phyloP scores from a whole-genome alignment of 2,888 invertebrate species.

The Ganaspis brasiliensis region DNA sequence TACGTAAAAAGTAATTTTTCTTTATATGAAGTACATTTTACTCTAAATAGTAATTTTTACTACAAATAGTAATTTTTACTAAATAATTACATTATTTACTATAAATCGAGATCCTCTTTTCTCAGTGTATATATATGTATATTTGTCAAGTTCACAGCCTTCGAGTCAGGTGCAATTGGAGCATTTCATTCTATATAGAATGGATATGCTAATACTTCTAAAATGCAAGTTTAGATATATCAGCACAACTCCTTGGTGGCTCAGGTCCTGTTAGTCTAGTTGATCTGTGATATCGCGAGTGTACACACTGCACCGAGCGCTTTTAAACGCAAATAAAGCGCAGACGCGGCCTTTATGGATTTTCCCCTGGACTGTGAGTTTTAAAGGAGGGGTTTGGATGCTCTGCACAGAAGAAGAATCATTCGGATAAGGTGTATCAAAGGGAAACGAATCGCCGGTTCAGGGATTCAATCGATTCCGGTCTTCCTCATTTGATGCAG shows the following conservation, averaged over 20 bases:
- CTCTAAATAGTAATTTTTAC: no score
- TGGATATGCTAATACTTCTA: no score
- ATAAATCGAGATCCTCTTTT: no score
- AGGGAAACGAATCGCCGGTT: slow-evolving; percentile 36
- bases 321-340: slow-evolving; percentile 66
- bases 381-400: slow-evolving; percentile 57
- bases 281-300: slow-evolving; percentile 34
- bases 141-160: slow-evolving; percentile 4
- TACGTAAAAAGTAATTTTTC: no score
- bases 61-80: no score
- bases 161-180: no score
- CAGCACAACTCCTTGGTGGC: neutral
- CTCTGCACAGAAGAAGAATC: slow-evolving; percentile 52
- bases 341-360: slow-evolving; percentile 79
- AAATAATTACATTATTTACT: no score
- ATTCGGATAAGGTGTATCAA: slow-evolving; percentile 19
- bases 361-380: slow-evolving; percentile 70
- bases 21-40: no score
- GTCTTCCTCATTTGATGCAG: neutral
- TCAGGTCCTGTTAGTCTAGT: neutral
- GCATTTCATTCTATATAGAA: no score
- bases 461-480: slow-evolving; percentile 35
- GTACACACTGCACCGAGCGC: slow-evolving; percentile 42
- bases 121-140: no score
- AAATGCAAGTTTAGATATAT: neutral